A percentile compares a stretch with the other conserved stretches of the same genome.
These are phyloP conservation scores for Acanthaster planci DNA, from an alignment of 35 echinoderm and acorn worm genomes.

Conservation along the genomic window DNA sequence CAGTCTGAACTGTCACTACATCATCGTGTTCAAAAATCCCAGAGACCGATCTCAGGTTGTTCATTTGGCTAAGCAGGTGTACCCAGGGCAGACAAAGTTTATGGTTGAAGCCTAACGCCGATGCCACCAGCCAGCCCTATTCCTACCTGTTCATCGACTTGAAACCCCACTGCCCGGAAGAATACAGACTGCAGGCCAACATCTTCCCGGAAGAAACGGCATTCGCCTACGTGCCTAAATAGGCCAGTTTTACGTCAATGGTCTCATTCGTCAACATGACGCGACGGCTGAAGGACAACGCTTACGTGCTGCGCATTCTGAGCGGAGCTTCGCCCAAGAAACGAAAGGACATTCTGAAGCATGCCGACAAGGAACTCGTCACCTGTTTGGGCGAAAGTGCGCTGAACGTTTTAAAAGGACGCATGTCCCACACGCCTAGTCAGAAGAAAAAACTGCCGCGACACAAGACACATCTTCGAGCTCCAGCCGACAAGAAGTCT, in stretches of 20 bases:
- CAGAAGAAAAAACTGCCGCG: conserved; percentile 64
- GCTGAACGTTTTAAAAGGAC: conserved; percentile 67
- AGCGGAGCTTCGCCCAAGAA: conserved; percentile 36
- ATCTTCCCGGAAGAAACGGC: conserved; percentile 47
- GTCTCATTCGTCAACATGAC: conserved; percentile 45
- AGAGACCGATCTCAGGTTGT: conserved; percentile 48
- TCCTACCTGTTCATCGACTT: conserved; percentile 55
- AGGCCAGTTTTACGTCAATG: background rate
- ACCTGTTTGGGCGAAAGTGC: conserved; percentile 57
- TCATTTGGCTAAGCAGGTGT: conserved; percentile 61
- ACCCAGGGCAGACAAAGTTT: conserved; percentile 37
- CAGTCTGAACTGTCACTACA: conserved; percentile 73
- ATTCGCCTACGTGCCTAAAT: conserved; percentile 28
- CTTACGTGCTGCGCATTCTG: conserved; percentile 46
- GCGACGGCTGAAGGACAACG: conserved; percentile 51
- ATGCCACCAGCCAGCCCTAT: conserved; percentile 47
- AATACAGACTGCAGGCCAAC: conserved; percentile 27
- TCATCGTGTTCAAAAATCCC: conserved; percentile 57
- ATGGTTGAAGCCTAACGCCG: conserved; percentile 41
- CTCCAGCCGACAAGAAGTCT: conserved; percentile 44
- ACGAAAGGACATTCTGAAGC: conserved; percentile 48
- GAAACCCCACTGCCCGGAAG: conserved; percentile 35
- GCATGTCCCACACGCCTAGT: conserved; percentile 34
- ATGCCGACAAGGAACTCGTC: conserved; percentile 43
- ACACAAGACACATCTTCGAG: conserved; percentile 64